phyloP scores from a whole-genome alignment of 2,888 invertebrate species.

The Platycnemis pennipes region DNA sequence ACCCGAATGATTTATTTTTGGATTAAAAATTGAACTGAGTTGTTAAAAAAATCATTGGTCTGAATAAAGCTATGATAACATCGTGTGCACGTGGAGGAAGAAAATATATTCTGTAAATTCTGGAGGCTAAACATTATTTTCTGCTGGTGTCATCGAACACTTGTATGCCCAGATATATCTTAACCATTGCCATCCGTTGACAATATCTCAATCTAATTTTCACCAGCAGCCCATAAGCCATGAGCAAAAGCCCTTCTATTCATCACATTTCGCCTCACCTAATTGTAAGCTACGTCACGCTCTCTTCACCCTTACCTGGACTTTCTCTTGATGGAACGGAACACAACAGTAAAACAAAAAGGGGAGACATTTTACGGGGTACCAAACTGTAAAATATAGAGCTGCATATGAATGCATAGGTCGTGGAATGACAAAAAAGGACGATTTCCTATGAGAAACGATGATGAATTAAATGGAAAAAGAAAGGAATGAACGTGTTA shows the following conservation, averaged over 20 bases:
- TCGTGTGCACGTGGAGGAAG: too few relatives aligned
- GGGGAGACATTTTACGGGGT: constrained; percentile 2
- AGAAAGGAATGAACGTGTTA: constrained; percentile 39
- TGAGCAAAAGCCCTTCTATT: neutral
- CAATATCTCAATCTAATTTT: neutral
- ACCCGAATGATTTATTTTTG: too few relatives aligned
- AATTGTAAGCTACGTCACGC: neutral
- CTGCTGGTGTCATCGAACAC: too few relatives aligned
- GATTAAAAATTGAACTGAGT: too few relatives aligned
- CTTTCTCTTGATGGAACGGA: constrained; percentile 32
- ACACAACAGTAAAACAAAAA: neutral
- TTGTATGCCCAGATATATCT: too few relatives aligned
- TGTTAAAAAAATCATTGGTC: too few relatives aligned
- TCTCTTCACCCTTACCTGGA: neutral
- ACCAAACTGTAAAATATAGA: neutral
- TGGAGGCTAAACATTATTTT: too few relatives aligned
- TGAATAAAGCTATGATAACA: too few relatives aligned
- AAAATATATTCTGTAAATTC: too few relatives aligned
- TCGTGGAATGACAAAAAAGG: neutral
- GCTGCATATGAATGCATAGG: neutral
- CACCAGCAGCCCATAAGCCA: neutral
- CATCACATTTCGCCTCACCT: neutral
- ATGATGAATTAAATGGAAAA: neutral
- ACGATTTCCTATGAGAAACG: neutral
- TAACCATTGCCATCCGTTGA: neutral